Base-by-base conservation (phyloP, 2,113 vertebrate species). In the Siphamia tubifer region DNA sequence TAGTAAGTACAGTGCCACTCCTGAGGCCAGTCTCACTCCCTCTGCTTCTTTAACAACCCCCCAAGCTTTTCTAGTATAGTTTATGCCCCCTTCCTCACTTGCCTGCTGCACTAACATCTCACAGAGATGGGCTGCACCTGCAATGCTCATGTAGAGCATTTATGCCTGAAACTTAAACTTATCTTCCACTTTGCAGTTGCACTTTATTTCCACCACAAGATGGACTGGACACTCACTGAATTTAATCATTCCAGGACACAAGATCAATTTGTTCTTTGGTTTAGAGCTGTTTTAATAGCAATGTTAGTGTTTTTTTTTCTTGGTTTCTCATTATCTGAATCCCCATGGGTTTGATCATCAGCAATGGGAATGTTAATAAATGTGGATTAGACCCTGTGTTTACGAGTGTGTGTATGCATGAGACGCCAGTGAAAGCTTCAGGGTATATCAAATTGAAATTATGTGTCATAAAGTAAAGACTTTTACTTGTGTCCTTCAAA, bases 1-100 rank as follows among this genome's bases (percentile, higher is more conserved):
- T 95, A 93, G 96, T 97, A 94, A 97, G 96, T 96, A 90, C 87
- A 74, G 87, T 34, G 53, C 80, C 63, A 35, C 81, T 53, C 44
- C 74, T 27, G 73, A 74, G 81, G 72, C 52, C 15, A 51, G 35
- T 57, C 53, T 69, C 20, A 25, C 77, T 65, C 24, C 72, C 27
- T 70, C 48, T 81, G 47, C 62, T 58, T 57, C 56, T 51, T 39
- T 42, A 23, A 36, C 39, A 39, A n/a, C n/a, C 28, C 67, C 56
- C 45, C n/a, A 52, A 55, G 56, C 63, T 53, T 15, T 8, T 74
- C 66, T 64, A 49, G 43, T 39, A 31, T 20, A 63, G 48, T 35
- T 60, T 39, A 21, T 67, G 32, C 35, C 57, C 38, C 68, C 55
- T 69, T 45, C 61, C 34, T 79, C 55, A 83, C 83, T 76, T 49